Conservation (phyloP, 92 coral and sea anemone genomes). For the Siderastrea radians region DNA sequence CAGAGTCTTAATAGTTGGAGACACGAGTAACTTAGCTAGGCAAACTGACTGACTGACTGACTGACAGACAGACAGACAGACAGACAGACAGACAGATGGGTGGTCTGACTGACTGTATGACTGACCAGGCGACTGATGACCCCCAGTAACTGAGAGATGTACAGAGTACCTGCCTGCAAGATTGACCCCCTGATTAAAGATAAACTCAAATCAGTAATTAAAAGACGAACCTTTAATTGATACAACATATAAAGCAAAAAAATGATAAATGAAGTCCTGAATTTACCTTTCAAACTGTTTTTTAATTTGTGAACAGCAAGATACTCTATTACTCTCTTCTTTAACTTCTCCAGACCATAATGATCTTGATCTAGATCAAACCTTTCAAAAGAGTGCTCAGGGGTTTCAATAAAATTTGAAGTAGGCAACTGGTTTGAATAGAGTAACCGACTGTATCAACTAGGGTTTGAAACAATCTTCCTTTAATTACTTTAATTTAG, state of each 20-base stretch:
- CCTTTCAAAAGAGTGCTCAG: slow-evolving; percentile 27
- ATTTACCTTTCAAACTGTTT: slow-evolving; percentile 90
- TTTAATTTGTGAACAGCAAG: slow-evolving; percentile 90
- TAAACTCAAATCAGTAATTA: no score
- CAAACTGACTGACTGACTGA: background rate
- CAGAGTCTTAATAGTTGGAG: no score
- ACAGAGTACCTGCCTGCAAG: background rate
- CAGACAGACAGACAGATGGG: background rate
- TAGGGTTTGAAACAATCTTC: no score
- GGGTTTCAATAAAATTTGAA: no score
- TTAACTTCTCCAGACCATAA: slow-evolving; percentile 87
- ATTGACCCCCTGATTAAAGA: no score
- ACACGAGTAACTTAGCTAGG: background rate
- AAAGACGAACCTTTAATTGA: no score
- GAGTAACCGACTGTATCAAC: no score
- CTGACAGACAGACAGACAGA: no score
- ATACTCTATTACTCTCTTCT: slow-evolving; percentile 91
- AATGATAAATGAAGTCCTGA: background rate
- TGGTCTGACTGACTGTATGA: background rate
- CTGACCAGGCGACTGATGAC: background rate
- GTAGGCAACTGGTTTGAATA: no score
- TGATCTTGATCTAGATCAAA: slow-evolving; percentile 87
- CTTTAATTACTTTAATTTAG: no score
- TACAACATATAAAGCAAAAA: no score
- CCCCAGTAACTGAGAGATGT: background rate